Base-by-base conservation (phyloP, 2,113 vertebrate genomes). In the Dipodomys merriami region DNA sequence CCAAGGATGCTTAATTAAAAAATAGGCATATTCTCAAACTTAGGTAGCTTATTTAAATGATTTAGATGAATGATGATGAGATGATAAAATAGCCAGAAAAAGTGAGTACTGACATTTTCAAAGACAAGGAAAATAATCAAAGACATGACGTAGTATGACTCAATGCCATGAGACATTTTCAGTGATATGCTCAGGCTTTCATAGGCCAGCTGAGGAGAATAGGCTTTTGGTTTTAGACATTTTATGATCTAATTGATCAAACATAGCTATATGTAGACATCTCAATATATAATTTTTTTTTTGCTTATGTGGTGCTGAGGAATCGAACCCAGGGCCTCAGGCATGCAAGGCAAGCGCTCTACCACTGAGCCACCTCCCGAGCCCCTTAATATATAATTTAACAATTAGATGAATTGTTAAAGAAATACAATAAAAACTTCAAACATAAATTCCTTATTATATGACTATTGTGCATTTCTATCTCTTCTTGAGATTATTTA, bases 401-500 rank as follows among this genome's bases (percentile, higher is more conserved):
- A 91, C 0, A 83, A 89, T 87, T 77, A 91, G 72, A 29, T 91
- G 23, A 68, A 94, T 82, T 73, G 4, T 74, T 95, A 82, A 81
- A 95, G 95, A 94, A 92, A 83, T 57, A 13, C 44, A 94, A 46
- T 68, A 83, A 68, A 73, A 80, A 86, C 44, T 73, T 60, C 62
- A 86, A 89, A 46, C 16, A 57, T 57, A 57, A 81, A 16, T 77
- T 91, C 7, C 77, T 87, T 57, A 73, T 72, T 76, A 73, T 29
- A 29, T 80, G 33, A 82, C 39, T 30, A 39, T 15, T 65, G 71
- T 62, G 49, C 87, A 60, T 35, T 62, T 19, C 46, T 30, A 68
- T 33, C 27, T 57, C 6, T 53, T 25, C 3, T 49, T 71, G 27
- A 80, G 35, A 30, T 44, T 76, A 27, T 67, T 88, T 64, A 44